Evolutionary conservation across 2,888 invertebrate species (phyloP), one percentile per base, ranked within the genome.

Genomic region (Nemoura dubitans): DNA sequence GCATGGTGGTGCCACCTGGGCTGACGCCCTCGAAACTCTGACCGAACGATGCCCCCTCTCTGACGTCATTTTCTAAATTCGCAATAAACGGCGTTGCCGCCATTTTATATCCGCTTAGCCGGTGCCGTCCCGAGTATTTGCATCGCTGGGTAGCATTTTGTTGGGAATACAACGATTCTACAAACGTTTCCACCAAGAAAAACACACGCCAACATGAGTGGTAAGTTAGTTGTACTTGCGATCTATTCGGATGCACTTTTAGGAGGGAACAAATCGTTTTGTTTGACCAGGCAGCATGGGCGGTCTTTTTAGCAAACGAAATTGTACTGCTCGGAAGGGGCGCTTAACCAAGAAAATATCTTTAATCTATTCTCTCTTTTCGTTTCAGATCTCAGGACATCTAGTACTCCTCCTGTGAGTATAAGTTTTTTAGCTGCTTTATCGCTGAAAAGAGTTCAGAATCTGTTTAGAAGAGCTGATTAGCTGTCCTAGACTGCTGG

Each of bases 361-460:
- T 30, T 7, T 7, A 3, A 10, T 36, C 10, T 10, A 10, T 36
- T 81, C 0, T 27, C 7, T 36, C n/a, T 86, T 76, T 86, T 29
- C 27, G 27, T 77, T 87, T 85, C 87, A 87, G 87, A 85, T 80
- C 29, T 87, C n/a, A 10, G 87, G n/a, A 87, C 87, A 81, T 87
- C 87, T 6, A 86, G 85, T 26, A 82, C 87, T 10, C 87, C 87
- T 29, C 87, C 87, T 16, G 87, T 87, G 85, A 87, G 87, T 87
- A 10, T 59, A 14, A 59, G 2, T 59, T 21, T 86, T 10, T 27
- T n/a, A n/a, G n/a, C 27, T 78, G 42, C 59, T 27, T 76, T 77
- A 82, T 43, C 27, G 6, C n/a, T 43, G 36, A 10, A 36, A 85
- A 10, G 28, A 83, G 16, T 29, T 10, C 10, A 7, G 26, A 27